Evolutionary conservation across 2,888 invertebrate genomes (phyloP).

Genomic region (Andrena marginata): DNA sequence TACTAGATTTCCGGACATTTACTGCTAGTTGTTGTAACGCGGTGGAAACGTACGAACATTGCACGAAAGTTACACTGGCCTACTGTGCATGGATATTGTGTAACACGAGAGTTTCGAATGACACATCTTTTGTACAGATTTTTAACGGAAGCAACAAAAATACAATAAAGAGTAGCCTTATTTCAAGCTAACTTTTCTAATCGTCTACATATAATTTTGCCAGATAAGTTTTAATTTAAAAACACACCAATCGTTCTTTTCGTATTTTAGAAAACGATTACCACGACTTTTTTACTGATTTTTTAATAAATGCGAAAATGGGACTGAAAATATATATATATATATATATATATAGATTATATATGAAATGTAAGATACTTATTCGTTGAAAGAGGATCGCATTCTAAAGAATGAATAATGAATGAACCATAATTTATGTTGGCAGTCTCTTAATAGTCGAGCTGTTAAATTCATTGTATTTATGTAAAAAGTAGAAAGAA

Average conservation of each 20-base stretch:
- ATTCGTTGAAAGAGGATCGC: slow-evolving; percentile 10
- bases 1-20: slow-evolving; percentile 8
- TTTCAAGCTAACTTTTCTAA: slow-evolving; percentile 30
- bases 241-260: neutral
- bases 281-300: slow-evolving; percentile 33
- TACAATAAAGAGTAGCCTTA: slow-evolving; percentile 15
- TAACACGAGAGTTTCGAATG: slow-evolving; percentile 23
- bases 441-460: slow-evolving; percentile 43
- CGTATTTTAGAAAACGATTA: neutral
- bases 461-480: slow-evolving; percentile 68
- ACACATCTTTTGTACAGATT: slow-evolving; percentile 53
- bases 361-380: slow-evolving; percentile 42
- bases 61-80: slow-evolving; percentile 48
- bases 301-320: slow-evolving; percentile 28
- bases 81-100: slow-evolving; percentile 44
- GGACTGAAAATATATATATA: slow-evolving; percentile 32
- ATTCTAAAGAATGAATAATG: slow-evolving; percentile 20
- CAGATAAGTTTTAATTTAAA: slow-evolving; percentile 2
- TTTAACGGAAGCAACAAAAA: slow-evolving; percentile 31
- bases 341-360: slow-evolving; percentile 19
- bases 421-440: slow-evolving; percentile 35
- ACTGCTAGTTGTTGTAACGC: slow-evolving; percentile 21
- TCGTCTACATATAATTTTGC: slow-evolving; percentile 10
- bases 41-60: slow-evolving; percentile 18
- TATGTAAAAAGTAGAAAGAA: slow-evolving; percentile 75